These are phyloP conservation scores for Brachionus manjavacas DNA, from an alignment of 1,140 invertebrate genomes.

Conservation along the genomic window DNA sequence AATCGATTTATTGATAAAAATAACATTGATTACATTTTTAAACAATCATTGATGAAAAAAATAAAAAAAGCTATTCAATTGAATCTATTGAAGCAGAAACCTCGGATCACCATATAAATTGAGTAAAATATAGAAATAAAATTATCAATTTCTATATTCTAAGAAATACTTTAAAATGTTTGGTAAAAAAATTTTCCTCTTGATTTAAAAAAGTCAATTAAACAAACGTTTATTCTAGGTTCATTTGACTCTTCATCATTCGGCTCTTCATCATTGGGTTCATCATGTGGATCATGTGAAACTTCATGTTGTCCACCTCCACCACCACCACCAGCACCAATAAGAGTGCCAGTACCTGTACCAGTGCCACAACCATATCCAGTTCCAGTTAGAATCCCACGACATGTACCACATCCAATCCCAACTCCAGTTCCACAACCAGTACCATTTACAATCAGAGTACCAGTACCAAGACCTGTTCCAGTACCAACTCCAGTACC, in stretches of 20 bases:
- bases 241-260: background rate
- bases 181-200: background rate
- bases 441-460: background rate
- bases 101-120: background rate
- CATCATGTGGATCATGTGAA: slow-evolving; percentile 8
- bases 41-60: background rate
- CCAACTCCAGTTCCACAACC: slow-evolving; percentile 6
- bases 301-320: background rate
- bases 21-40: background rate
- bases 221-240: no score
- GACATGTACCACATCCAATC: background rate
- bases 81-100: background rate
- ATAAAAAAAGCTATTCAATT: background rate
- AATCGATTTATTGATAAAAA: background rate
- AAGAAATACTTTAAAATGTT: background rate
- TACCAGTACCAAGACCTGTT: background rate
- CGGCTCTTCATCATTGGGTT: background rate
- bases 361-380: background rate
- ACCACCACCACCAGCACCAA: background rate
- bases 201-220: no score
- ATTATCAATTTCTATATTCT: background rate
- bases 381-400: background rate
- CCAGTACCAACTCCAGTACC: background rate
- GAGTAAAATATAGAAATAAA: background rate
- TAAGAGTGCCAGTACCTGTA: background rate